These are phyloP conservation scores for Bombus breviceps DNA, from an alignment of 1,140 invertebrate species.

Conservation along the genomic window DNA sequence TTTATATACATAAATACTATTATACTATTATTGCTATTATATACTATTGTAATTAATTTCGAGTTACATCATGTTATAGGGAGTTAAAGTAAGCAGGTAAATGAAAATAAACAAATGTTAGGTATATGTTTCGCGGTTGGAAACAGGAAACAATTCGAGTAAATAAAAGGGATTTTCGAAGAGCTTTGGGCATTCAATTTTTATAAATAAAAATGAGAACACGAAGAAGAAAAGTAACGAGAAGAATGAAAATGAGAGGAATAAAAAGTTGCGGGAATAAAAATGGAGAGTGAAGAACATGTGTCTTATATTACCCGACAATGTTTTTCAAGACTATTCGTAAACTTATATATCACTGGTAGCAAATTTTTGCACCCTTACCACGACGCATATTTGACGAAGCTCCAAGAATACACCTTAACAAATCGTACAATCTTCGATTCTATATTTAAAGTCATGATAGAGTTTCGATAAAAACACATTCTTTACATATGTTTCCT, in stretches of 20 bases:
- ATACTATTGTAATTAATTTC: too few species aligned
- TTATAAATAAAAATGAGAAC: not conserved
- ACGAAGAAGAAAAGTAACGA: not conserved
- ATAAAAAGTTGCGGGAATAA: not conserved
- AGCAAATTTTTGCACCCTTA: not conserved
- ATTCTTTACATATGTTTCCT: not conserved
- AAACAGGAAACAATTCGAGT: too few species aligned
- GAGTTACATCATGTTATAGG: too few species aligned
- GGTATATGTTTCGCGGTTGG: too few species aligned
- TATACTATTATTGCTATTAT: too few species aligned
- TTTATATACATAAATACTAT: too few species aligned
- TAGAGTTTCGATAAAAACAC: not conserved
- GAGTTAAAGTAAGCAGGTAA: too few species aligned
- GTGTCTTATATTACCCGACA: not conserved
- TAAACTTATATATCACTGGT: not conserved
- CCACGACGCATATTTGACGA: slow-evolving; percentile 2
- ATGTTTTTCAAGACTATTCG: not conserved
- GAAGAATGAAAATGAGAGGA: not conserved
- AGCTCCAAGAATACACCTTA: slow-evolving; percentile 30
- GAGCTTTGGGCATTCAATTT: not conserved
- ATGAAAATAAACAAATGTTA: too few species aligned
- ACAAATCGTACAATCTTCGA: not conserved
- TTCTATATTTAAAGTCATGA: not conserved
- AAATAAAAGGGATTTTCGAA: too few species aligned
- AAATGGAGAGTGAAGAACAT: not conserved